These are phyloP conservation scores for Lasiurus borealis DNA, from an alignment of 2,113 vertebrate genomes.

Conservation along the genomic window DNA sequence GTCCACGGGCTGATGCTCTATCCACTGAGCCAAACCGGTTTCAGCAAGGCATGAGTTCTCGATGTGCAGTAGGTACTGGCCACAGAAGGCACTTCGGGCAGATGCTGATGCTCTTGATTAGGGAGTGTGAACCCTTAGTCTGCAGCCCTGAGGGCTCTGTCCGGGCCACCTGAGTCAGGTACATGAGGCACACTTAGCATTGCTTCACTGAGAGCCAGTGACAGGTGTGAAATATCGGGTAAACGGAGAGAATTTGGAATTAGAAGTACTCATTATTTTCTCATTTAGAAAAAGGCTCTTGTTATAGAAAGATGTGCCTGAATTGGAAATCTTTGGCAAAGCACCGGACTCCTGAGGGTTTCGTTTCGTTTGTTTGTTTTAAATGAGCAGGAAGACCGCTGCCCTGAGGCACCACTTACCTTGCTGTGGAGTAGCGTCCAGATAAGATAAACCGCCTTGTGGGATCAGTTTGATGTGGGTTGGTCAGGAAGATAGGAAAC, in stretches of 20 bases:
- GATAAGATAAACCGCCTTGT: not conserved
- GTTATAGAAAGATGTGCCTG: not conserved
- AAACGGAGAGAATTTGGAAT: not conserved
- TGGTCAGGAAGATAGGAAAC: not conserved
- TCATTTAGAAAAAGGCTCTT: not conserved
- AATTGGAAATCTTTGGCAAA: slow-evolving; percentile 11
- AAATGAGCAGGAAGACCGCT: not conserved
- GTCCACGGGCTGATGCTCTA: too few species aligned
- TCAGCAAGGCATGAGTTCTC: too few species aligned
- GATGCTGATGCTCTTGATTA: not conserved
- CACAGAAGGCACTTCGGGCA: not conserved
- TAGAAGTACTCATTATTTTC: not conserved
- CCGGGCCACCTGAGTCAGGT: not conserved
- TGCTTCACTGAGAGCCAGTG: not conserved
- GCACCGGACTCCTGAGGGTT: not conserved
- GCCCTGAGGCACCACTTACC: not conserved
- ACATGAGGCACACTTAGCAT: not conserved
- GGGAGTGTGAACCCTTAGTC: not conserved
- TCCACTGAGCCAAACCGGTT: too few species aligned
- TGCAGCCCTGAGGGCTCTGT: not conserved
- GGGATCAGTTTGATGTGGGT: not conserved
- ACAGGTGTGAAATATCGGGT: not conserved
- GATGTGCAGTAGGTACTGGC: not conserved
- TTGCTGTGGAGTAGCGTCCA: not conserved
- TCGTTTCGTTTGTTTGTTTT: not conserved